phyloP scores from a whole-genome alignment of 2,888 invertebrate genomes.

The Drosophila nigritarsus region DNA sequence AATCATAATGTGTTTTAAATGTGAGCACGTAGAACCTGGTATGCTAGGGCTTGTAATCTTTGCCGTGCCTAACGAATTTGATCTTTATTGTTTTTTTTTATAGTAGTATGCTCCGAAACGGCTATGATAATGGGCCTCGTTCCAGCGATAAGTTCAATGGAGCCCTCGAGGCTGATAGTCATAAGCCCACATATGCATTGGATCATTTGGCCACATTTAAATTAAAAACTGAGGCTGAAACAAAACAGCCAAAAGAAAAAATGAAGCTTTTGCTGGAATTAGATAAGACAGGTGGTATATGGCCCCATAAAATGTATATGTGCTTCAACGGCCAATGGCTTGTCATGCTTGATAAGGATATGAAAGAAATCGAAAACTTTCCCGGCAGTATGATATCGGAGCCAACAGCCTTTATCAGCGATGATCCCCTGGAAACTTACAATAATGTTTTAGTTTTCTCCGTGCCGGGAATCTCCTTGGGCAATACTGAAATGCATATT shows the following conservation, averaged over 20 bases:
- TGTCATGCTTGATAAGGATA: constrained; percentile 96
- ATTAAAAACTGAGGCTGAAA: constrained; percentile 94
- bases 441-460: constrained; percentile 99
- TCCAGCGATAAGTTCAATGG: constrained; percentile 40
- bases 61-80: background rate
- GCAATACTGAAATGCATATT: constrained; percentile 97
- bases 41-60: background rate
- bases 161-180: constrained; percentile 38
- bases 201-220: constrained; percentile 99
- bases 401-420: constrained; percentile 97
- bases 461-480: constrained; percentile 90
- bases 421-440: constrained; percentile 97
- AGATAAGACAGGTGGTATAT: constrained; percentile 97
- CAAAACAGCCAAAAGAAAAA: constrained; percentile 95
- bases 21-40: background rate
- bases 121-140: constrained; percentile 67
- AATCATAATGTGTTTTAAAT: background rate
- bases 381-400: constrained; percentile 96
- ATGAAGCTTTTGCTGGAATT: constrained; percentile 95
- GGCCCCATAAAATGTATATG: constrained; percentile 98
- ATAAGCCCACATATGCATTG: constrained; percentile 92
- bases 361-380: constrained; percentile 98
- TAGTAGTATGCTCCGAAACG: constrained; percentile 72
- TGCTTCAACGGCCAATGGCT: constrained; percentile 95
- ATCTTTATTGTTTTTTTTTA: background rate